Evolutionary conservation across 2,113 vertebrate genomes (phyloP).

Genomic region (Pelecanoides urinatrix): DNA sequence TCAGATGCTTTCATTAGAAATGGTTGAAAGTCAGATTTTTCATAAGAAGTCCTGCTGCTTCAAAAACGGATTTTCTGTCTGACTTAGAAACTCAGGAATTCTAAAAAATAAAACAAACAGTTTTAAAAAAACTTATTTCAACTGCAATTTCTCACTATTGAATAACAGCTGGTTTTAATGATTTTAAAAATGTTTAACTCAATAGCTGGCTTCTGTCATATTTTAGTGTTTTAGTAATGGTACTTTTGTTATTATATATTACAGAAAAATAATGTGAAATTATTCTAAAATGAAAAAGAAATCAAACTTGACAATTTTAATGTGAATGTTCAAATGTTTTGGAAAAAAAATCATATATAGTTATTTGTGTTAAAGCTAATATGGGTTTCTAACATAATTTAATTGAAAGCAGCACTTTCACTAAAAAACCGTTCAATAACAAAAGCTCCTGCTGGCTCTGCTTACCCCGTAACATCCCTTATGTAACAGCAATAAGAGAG

Average conservation of each 20-base stretch:
- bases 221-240: neutral
- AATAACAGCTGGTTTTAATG: neutral
- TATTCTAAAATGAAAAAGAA: neutral
- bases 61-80: neutral
- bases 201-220: neutral
- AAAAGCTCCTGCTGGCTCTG: neutral
- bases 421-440: rapidly evolving
- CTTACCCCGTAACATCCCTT: neutral
- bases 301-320: neutral
- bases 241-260: neutral
- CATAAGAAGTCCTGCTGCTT: neutral
- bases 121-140: neutral
- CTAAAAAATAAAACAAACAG: neutral
- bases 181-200: neutral
- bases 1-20: neutral
- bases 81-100: neutral
- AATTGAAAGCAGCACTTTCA: neutral
- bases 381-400: neutral
- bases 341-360: rapidly evolving
- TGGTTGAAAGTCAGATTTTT: neutral
- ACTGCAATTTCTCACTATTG: neutral
- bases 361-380: neutral
- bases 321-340: neutral
- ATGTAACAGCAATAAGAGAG: neutral
- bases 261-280: neutral